These are phyloP conservation scores for Corvus moneduloides DNA, from an alignment of 2,113 vertebrate species.

Conservation along the genomic window DNA sequence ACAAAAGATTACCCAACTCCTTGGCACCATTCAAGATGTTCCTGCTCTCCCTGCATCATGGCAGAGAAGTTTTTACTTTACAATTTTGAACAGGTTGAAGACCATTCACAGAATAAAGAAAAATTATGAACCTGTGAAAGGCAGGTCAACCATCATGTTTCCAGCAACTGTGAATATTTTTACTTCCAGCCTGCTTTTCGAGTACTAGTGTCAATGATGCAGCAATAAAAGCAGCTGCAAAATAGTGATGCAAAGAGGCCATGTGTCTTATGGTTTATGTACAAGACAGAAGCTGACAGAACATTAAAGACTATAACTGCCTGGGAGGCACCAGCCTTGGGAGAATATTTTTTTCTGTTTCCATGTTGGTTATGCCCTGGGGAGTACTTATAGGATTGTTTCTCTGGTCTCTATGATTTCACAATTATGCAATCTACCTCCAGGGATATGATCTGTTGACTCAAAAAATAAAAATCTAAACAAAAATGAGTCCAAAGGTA, in stretches of 20 bases:
- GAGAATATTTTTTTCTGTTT: constrained; percentile 15
- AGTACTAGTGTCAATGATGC: constrained; percentile 5
- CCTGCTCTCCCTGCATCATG: neutral
- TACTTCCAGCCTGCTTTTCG: neutral
- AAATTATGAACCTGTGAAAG: neutral
- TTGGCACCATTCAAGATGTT: neutral
- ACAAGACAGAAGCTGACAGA: constrained; percentile 25
- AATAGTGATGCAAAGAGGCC: constrained; percentile 9
- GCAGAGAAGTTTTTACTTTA: neutral
- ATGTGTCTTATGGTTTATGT: constrained; percentile 40
- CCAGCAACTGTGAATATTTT: neutral
- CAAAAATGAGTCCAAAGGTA: neutral
- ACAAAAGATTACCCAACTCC: neutral
- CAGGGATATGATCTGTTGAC: neutral
- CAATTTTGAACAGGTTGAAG: neutral
- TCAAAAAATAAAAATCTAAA: neutral
- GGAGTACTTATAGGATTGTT: neutral
- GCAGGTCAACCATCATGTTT: neutral
- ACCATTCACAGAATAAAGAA: neutral
- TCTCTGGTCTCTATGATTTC: constrained; percentile 45
- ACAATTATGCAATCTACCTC: constrained; percentile 15
- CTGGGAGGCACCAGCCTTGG: neutral
- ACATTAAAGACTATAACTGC: neutral
- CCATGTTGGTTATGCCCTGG: neutral
- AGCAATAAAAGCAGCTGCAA: constrained; percentile 33